Base-by-base conservation (phyloP, 2,888 invertebrate genomes). In the Anorthoa munda region DNA sequence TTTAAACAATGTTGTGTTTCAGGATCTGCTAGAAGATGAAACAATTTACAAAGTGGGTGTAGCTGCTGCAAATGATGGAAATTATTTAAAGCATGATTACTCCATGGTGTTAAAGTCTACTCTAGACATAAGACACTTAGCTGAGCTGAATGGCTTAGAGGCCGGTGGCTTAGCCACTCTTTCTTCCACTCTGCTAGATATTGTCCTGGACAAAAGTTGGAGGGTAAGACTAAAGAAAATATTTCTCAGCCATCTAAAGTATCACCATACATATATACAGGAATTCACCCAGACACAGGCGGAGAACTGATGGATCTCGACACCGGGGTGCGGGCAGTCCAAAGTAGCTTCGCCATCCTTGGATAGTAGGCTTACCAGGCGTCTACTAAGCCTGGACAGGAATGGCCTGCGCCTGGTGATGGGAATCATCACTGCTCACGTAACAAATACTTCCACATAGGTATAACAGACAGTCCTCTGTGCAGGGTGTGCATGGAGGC, bases 11-110 rank as follows among this genome's bases (percentile, higher is more conserved):
- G 13, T 46, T 3, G 7, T 70, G 0, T 82, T 90, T 17, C 84
- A 97, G 97, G 94, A 95, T 39, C 87, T 98, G 26, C 89, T 98
- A 70, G 97, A 97, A 91, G 97, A 97, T 88, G 96, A 96, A 68
- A 95, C 94, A 7, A 97, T 98, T 66, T 95, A 98, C 72, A 98
- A 98, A 96, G 97, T 98, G 5, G 98, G 98, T 0, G 98, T 98
- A 4, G 97, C 97, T 0, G 97, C 98, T 0, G 92, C 94, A 15
- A 97, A 97, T 81, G 98, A 98, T 95, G 98, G 97, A 0, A 96
- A 95, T 69, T 97, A 97, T 85, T 92, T 98, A 26, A 89, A 94
- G 1, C 93, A 94, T 59, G 98, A 98, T 91, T 98, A 98, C 91
- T 96, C 97, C 0, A 95, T 97, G 1, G 88, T 91, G 13, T 96